Evolutionary conservation across 2,888 invertebrate genomes (phyloP), one percentile per base, ranked within the genome.

Genomic region (Clanis bilineata): DNA sequence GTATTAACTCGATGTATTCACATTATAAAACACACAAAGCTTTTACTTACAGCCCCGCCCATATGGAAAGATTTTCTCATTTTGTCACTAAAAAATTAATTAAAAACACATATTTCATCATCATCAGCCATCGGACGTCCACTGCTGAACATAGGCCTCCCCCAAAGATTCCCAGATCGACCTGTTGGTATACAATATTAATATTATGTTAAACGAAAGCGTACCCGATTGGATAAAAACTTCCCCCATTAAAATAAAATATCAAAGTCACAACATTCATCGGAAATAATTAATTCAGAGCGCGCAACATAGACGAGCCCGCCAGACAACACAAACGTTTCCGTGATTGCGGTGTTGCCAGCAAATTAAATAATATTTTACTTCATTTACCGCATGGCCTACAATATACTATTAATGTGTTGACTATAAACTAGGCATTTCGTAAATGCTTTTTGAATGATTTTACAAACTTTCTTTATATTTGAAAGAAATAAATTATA

Each of bases 251-350:
- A 47, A 18, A 47, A 47, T 0, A 15, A n/a, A 9, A 28, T 47
- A 15, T 57, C 55, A 61, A 15, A 55, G 25, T 22, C 15, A 21
- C 21, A 47, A 60, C 47, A 47, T 47, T 39, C 56, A 59, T 36
- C 28, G 28, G 47, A 47, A 15, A 47, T 28, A 75, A 71, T 74
- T 65, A 70, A 78, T 79, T 76, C 72, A 62, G 55, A 56, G 60
- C 67, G 71, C 73, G 73, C 65, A 60, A 58, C 45, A 61, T 63
- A 73, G 75, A 73, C 72, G 65, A 59, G 60, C 61, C 57, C 60
- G 63, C 64, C 70, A 72, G 76, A 68, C 72, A 62, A 58, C 47
- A 56, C 58, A 58, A 64, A 60, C 57, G 28, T 47, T 51, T 23
- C 61, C 51, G 39, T 54, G 60, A 59, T 51, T 51, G 12, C n/a